A percentile compares a stretch with the other conserved stretches of the same genome.
These are phyloP conservation scores for Cheilosia soror DNA, from an alignment of 2,888 invertebrate genomes.

Conservation along the genomic window DNA sequence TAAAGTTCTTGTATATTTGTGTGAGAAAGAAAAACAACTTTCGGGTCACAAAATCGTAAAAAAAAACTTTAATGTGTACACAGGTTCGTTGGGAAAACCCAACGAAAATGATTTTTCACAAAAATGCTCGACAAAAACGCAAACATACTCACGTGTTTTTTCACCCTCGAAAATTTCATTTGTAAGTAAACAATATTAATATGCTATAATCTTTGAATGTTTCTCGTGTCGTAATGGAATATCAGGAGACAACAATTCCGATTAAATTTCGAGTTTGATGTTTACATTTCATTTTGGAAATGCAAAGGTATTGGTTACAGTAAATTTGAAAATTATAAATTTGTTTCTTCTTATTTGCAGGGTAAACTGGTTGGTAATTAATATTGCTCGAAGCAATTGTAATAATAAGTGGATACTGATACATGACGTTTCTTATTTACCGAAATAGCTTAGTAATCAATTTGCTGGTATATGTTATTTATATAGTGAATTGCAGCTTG, in stretches of 20 bases:
- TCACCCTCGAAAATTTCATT: background rate
- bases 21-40: background rate
- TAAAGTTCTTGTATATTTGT: background rate
- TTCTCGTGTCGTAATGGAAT: background rate
- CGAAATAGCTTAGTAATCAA: too few species aligned
- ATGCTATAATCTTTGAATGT: background rate
- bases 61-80: too few species aligned
- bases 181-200: background rate
- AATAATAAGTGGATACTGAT: conserved; percentile 1
- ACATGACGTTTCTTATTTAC: too few species aligned
- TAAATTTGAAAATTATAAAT: background rate
- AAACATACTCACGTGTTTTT: too few species aligned
- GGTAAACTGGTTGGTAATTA: background rate
- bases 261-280: conserved; percentile 14
- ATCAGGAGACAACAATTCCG: background rate
- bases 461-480: too few species aligned
- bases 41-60: too few species aligned
- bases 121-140: too few species aligned
- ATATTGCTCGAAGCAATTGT: conserved; percentile 1
- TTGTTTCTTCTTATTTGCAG: background rate
- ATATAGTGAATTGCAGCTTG: too few species aligned
- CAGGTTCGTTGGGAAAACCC: too few species aligned
- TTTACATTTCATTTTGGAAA: conserved; percentile 18
- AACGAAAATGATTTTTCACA: too few species aligned
- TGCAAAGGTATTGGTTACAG: background rate